A percentile compares a stretch with the other conserved stretches of the same genome.
phyloP scores from a whole-genome alignment of 1,140 invertebrate species.

The Drosophila santomea region DNA sequence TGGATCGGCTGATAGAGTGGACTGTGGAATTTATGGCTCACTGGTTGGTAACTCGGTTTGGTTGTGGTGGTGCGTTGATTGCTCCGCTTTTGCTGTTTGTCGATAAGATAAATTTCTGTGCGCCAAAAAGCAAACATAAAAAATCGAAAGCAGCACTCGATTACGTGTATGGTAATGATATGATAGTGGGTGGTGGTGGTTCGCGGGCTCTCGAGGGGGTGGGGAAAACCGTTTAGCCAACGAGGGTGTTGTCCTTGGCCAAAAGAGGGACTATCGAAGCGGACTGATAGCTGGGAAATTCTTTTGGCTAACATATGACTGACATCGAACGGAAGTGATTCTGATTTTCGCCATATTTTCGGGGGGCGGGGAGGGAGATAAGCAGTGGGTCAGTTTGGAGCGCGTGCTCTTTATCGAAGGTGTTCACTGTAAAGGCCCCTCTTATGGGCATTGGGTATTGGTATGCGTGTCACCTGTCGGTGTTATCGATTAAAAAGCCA shows the following conservation, averaged over 20 bases:
- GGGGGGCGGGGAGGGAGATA: not conserved
- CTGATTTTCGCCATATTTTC: conserved; percentile 10
- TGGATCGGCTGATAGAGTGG: conserved; percentile 27
- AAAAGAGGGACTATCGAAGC: conserved; percentile 18
- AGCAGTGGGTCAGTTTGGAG: conserved; percentile 18
- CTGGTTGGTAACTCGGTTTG: conserved; percentile 6
- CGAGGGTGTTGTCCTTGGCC: conserved; percentile 27
- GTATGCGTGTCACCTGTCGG: conserved; percentile 38
- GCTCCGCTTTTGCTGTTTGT: conserved; percentile 53
- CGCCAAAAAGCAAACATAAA: conserved; percentile 48
- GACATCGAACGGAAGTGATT: conserved; percentile 68
- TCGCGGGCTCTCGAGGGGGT: not conserved
- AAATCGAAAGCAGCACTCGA: conserved; percentile 75
- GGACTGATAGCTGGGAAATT: conserved; percentile 7
- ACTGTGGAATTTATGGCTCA: conserved; percentile 50
- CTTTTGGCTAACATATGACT: conserved; percentile 32
- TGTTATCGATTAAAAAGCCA: conserved; percentile 74
- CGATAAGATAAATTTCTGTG: conserved; percentile 74
- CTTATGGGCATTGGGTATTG: conserved; percentile 20
- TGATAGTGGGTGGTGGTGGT: conserved; percentile 7
- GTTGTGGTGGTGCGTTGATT: conserved; percentile 43
- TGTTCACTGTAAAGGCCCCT: conserved; percentile 46
- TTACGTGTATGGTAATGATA: conserved; percentile 74
- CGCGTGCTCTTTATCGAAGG: conserved; percentile 57
- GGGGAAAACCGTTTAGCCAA: conserved; percentile 2